phyloP scores from a whole-genome alignment of 2,797 vertebrate species.

The Ispidina lecontei region DNA sequence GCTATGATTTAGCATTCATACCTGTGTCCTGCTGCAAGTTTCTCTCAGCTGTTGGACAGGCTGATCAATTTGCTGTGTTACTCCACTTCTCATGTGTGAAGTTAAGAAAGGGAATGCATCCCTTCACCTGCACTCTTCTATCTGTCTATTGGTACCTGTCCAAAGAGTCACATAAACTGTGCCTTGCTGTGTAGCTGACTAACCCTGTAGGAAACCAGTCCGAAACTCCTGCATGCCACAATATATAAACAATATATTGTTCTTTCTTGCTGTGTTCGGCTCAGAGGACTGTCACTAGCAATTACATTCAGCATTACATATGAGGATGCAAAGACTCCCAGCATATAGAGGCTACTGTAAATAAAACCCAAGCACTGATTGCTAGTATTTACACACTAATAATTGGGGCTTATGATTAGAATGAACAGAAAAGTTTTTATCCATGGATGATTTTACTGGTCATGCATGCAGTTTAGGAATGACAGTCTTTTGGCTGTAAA shows the following conservation, averaged over 20 bases:
- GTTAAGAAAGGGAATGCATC: background rate
- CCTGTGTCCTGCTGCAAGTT: background rate
- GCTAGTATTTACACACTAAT: slow-evolving; percentile 4
- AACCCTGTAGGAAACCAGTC: background rate
- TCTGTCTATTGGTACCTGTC: background rate
- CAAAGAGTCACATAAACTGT: background rate
- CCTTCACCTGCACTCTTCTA: background rate
- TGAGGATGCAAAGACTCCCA: background rate
- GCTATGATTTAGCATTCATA: background rate
- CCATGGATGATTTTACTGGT: background rate
- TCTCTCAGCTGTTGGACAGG: background rate
- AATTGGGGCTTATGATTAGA: background rate
- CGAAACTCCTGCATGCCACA: background rate
- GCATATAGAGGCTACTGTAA: background rate
- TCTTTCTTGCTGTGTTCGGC: background rate
- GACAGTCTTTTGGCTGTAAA: background rate
- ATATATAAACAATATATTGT: background rate
- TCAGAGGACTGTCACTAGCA: background rate
- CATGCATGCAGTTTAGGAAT: background rate
- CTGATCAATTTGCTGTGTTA: background rate
- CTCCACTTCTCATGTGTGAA: background rate
- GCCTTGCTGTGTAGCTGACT: background rate
- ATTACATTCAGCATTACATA: background rate
- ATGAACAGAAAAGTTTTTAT: background rate
- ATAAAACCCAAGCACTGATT: slow-evolving; percentile 37